Conservation (phyloP, 2,113 vertebrate genomes). For the Hylia prasina region DNA sequence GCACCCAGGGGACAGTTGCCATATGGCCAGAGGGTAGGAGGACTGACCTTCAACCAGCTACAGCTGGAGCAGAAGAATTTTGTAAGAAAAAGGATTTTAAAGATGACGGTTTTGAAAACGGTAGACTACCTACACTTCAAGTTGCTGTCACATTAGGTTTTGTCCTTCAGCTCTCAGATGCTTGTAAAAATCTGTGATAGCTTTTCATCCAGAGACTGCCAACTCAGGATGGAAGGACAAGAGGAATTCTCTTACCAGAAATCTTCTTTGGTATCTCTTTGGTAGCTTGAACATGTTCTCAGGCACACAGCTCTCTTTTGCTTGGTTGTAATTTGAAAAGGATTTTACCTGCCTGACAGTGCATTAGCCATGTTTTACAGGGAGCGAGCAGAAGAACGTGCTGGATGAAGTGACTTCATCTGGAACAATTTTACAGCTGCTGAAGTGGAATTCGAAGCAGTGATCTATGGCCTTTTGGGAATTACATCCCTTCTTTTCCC, state of each 20-base stretch:
- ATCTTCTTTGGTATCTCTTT: neutral
- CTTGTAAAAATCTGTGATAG: neutral
- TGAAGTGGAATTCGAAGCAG: neutral
- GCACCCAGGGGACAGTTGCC: neutral
- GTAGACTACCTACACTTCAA: neutral
- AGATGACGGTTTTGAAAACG: neutral
- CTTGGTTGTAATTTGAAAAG: neutral
- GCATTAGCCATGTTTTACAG: neutral
- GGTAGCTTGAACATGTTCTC: neutral
- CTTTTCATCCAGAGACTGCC: neutral
- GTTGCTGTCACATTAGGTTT: neutral
- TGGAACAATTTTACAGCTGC: neutral
- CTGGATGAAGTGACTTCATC: neutral
- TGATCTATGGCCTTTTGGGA: neutral
- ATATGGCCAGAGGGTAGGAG: neutral
- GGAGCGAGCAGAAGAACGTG: neutral
- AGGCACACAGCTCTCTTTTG: neutral
- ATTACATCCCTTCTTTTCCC: neutral
- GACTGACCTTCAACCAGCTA: neutral
- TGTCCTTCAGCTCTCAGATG: neutral
- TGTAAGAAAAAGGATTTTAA: neutral
- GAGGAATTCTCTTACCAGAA: neutral
- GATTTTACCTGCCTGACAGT: neutral
- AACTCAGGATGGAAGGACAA: neutral
- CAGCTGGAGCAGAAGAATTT: neutral